Evolutionary conservation across 2,797 vertebrate genomes (phyloP), one percentile per base, ranked within the genome.

Genomic region (Euphonia xanthogaster): DNA sequence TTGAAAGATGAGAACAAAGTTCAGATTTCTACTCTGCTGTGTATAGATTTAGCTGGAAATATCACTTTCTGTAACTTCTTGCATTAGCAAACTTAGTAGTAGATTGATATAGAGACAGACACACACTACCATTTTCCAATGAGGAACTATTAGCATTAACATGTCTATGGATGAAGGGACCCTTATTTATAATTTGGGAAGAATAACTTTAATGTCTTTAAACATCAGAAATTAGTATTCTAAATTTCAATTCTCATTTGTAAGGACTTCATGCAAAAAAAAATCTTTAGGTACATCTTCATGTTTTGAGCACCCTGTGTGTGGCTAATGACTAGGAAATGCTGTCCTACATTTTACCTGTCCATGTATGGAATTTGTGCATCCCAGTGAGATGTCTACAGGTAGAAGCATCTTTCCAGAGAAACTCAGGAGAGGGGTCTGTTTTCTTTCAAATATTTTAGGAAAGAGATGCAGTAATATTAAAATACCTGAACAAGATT

Each of bases 401-500:
- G 17, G 30, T 16, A 71, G 6, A 78, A 83, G 35, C 19, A 53
- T 1, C 4, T 73, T 91, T 67, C 35, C 61, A 79, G 42, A 67
- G 35, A 77, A 90, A 72, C 3, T 3, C 11, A 54, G 40, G 19
- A 67, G 31, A 71, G 80, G 3, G 23, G 24, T 44, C 31, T 78
- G 13, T 67, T 60, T 89, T 68, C 25, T 20, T 88, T 60, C 25
- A 50, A 58, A 12, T 48, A 30, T 10, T 81, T 83, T 31, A 66
- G 60, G 40, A 63, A 95, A 91, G 39, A 74, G 7, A 50, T 76
- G 20, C 12, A 70, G n/a, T 23, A 61, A 87, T 35, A 17, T 60
- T 50, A 74, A 75, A 57, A 63, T 98, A 98, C 98, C 98, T 98
- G 98, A 98, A 88, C 98, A 98, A 30, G 97, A 96, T 61, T 98